Base-by-base conservation (phyloP, 2,113 vertebrate species). In the Monopterus albus region DNA sequence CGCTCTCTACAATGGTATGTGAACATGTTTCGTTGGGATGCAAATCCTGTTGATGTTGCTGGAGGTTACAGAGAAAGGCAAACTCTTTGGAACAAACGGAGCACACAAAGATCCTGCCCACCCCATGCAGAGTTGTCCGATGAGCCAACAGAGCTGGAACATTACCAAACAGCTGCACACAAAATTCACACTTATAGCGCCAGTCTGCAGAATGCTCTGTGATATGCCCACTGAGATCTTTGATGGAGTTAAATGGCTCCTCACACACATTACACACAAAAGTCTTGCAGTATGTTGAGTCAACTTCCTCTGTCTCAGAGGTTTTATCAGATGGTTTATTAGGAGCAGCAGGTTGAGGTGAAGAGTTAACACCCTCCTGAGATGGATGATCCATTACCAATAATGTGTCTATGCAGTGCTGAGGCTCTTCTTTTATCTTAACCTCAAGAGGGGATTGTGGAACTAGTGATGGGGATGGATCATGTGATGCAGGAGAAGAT, bases 171-270 rank as follows among this genome's bases (percentile, higher is more conserved):
- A 99, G 93, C 92, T 98, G 98, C 78, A 99, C 95, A 15, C 98
- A 99, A 88, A 99, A 99, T 92, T 99, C 98, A 87, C 98, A 99
- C 90, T 98, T 99, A 82, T 96, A 98, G 84, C 97, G 98, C 97
- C 97, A 98, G 36, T 98, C 96, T 4, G 92, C 87, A 1, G 96
- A 95, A 20, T 99, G 98, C 59, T 93, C 73, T 9, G 90, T 73
- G 58, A 97, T 94, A 85, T 99, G 98, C 53, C 95, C 95, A 3
- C 94, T 94, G 60, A 99, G 95, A 78, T 98, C 96, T 88, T 98
- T 98, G 88, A 99, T 99, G 67, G 98, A 97, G 69, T 91, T 87
- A 45, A 98, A 99, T 31, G 97, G 96, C 62, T 93, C 92, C 79
- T 98, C 94, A 20, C 98, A 99, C 64, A 99, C 97, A 50, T 99